These are phyloP conservation scores for Lucilia sericata DNA, from an alignment of 1,140 invertebrate species.

Conservation along the genomic window DNA sequence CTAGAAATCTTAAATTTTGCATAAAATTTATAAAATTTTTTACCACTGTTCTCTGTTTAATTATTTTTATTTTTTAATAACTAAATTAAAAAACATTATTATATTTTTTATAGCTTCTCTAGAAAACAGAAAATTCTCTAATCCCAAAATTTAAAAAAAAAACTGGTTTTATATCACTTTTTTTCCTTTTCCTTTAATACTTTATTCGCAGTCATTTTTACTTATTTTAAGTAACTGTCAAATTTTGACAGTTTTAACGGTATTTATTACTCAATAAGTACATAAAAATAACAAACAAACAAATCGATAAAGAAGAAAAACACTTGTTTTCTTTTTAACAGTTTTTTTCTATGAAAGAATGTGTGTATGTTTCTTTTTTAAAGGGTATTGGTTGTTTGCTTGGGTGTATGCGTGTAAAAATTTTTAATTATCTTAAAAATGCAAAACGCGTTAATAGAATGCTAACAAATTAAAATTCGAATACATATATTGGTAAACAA, in stretches of 20 bases:
- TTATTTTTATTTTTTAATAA: too few species aligned
- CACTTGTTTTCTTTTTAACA: constrained; percentile 3
- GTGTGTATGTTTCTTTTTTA: background rate
- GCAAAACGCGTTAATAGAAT: background rate
- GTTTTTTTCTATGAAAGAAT: background rate
- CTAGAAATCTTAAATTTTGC: too few species aligned
- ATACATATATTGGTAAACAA: background rate
- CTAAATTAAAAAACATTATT: background rate
- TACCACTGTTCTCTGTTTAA: too few species aligned
- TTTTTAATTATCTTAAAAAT: constrained; percentile 20
- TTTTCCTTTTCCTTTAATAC: too few species aligned
- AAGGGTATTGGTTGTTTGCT: background rate
- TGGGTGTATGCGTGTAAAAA: too few species aligned
- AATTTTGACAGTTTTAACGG: constrained; percentile 15
- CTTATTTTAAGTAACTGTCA: background rate
- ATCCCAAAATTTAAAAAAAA: too few species aligned
- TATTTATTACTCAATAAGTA: constrained; percentile 20
- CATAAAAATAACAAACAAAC: background rate
- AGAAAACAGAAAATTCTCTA: background rate
- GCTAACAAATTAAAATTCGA: background rate
- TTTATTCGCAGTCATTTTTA: background rate
- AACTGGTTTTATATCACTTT: background rate
- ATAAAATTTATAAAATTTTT: too few species aligned
- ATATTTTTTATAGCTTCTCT: background rate
- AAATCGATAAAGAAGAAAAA: background rate